Evolutionary conservation across 2,113 vertebrate genomes (phyloP).

Genomic region (Pan paniscus): DNA sequence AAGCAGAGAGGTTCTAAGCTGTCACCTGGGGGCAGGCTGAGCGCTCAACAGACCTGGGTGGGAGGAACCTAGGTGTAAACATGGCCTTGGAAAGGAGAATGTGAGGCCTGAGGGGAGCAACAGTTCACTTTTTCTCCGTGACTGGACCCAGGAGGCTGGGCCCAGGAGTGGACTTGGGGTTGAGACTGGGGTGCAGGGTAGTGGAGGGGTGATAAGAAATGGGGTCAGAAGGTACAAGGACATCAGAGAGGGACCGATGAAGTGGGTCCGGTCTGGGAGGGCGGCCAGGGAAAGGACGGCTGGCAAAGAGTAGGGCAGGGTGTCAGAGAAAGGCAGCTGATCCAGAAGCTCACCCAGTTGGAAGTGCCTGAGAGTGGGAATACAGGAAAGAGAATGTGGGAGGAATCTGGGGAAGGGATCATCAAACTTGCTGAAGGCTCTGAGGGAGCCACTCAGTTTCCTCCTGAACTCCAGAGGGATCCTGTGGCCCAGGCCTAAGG

Average conservation of each 20-base stretch:
- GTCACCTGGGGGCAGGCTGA: neutral
- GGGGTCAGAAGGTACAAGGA: neutral
- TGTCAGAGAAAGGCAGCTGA: too few relatives aligned
- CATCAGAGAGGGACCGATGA: fast-evolving
- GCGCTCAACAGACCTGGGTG: neutral
- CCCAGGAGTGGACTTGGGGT: too few relatives aligned
- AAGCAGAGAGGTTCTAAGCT: neutral
- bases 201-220: too few relatives aligned
- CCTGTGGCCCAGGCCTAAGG: neutral
- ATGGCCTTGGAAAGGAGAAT: fast-evolving
- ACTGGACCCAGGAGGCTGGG: neutral
- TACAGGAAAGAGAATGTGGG: neutral
- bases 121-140: neutral
- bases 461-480: neutral
- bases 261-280: neutral
- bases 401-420: neutral
- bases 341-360: neutral
- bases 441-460: neutral
- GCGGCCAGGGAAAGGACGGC: neutral
- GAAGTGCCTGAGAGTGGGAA: too few relatives aligned
- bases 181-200: neutral
- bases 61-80: neutral
- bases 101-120: neutral
- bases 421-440: neutral
- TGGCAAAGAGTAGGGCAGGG: neutral